Base-by-base conservation (phyloP, 1,140 invertebrate genomes). In the Tetragonula clypearis region DNA sequence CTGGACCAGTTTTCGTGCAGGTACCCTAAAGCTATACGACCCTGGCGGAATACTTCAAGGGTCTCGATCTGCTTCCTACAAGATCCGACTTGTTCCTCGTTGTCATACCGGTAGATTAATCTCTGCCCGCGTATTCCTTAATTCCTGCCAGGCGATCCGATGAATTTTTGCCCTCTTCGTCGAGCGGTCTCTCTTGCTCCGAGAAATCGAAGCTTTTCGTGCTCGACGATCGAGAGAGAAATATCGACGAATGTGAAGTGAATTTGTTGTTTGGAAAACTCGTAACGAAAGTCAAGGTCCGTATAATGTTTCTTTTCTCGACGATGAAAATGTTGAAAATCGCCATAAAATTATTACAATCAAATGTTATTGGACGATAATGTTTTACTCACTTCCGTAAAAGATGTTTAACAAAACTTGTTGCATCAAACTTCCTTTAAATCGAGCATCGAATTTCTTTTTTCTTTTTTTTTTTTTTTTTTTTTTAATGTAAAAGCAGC, bases 1-100 rank as follows among this genome's bases (percentile, higher is more conserved):
- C 73, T 86, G 91, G 91, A 92, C 91, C 91, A 91, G 91, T 92
- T 92, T 92, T 92, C 86, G 87, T 86, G 55, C 87, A 89, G 81
- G 85, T 88, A 89, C 78, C 84, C 68, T 62, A 80, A 88, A 88
- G 80, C 84, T 69, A 83, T 89, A 86, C 87, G 87, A 75, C 84
- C 79, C 79, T 79, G 77, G 68, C 81, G 88, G 81, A 84, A 89
- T 89, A 89, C 81, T 89, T 88, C 77, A 89, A 88, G 87, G 66
- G 62, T 35, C 84, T 30, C 68, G n/a, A 72, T 83, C 69, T 79
- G 79, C 85, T 78, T 79, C 80, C 68, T 88, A 84, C 79, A 65
- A 82, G 86, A 79, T 76, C 75, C 60, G 14, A 17, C 77, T 77
- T 76, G 62, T 83, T 83, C 79, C 26, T 84, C 69, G 55, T 88